phyloP scores from a whole-genome alignment of 2,113 vertebrate genomes.

The Planiliza haematocheilus region DNA sequence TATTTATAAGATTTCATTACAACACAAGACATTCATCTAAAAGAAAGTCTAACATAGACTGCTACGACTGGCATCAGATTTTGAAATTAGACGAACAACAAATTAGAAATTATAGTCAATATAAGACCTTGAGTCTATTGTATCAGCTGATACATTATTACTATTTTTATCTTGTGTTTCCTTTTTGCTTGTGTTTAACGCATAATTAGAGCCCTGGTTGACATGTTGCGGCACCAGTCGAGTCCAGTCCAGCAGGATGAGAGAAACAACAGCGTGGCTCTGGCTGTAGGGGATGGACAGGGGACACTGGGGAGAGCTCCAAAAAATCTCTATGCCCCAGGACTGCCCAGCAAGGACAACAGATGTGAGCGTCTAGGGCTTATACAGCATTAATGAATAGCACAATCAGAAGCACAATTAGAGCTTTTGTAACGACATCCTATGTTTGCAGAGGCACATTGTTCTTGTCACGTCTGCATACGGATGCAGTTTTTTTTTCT shows the following conservation, averaged over 20 bases:
- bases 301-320: constrained; percentile 87
- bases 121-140: no score
- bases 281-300: constrained; percentile 83
- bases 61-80: no score
- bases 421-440: constrained; percentile 26
- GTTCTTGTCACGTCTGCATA: background rate
- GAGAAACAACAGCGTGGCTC: constrained; percentile 89
- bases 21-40: no score
- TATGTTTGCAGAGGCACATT: constrained; percentile 6
- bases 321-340: constrained; percentile 89
- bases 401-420: constrained; percentile 26
- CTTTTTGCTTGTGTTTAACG: constrained; percentile 15
- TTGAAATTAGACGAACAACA: no score
- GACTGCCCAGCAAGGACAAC: constrained; percentile 88
- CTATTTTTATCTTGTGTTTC: constrained; percentile 10
- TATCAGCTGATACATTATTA: background rate
- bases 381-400: constrained; percentile 28
- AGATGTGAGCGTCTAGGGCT: constrained; percentile 82
- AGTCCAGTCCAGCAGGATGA: constrained; percentile 88
- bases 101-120: no score
- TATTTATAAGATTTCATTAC: no score
- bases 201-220: constrained; percentile 88
- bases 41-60: no score
- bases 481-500: constrained; percentile 3
- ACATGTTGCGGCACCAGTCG: constrained; percentile 91